phyloP scores from a whole-genome alignment of 2,888 invertebrate species.

The Ochropleura plecta region DNA sequence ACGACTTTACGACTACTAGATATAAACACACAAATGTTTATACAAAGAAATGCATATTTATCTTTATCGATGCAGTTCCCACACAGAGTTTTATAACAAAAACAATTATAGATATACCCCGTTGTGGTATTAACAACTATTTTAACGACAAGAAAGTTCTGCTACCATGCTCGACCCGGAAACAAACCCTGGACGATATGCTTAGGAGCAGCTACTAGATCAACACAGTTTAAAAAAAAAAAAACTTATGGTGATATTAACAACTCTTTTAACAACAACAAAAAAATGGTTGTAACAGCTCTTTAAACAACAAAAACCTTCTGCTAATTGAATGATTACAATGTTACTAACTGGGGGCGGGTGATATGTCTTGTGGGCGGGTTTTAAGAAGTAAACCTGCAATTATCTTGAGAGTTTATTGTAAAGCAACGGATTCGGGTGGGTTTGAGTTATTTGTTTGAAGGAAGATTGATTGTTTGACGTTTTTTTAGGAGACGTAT shows the following conservation, averaged over 20 bases:
- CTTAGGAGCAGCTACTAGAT: no score
- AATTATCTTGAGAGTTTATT: slow-evolving; percentile 31
- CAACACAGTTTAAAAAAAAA: no score
- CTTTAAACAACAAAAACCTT: slow-evolving; percentile 19
- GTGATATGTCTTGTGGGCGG: slow-evolving; percentile 44
- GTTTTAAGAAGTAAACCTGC: slow-evolving; percentile 28
- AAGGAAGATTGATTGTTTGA: not conserved
- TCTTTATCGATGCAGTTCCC: no score
- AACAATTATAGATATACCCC: no score
- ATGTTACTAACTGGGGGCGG: slow-evolving; percentile 42
- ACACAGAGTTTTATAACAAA: no score
- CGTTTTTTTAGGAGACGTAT: not conserved
- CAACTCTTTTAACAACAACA: slow-evolving; percentile 22
- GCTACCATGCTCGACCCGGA: no score
- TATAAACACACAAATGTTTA: no score
- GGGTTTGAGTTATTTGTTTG: not conserved
- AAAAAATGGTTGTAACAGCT: slow-evolving; percentile 25
- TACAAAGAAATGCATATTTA: no score
- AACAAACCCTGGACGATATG: no score
- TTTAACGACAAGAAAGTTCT: no score
- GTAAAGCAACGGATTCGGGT: not conserved
- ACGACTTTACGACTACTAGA: no score
- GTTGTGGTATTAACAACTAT: no score
- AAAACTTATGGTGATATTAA: slow-evolving; percentile 15
- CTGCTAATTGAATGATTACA: slow-evolving; percentile 63